Evolutionary conservation across 2,888 invertebrate genomes (phyloP), one percentile per base, ranked within the genome.

Genomic region (Asteroscopus sphinx): DNA sequence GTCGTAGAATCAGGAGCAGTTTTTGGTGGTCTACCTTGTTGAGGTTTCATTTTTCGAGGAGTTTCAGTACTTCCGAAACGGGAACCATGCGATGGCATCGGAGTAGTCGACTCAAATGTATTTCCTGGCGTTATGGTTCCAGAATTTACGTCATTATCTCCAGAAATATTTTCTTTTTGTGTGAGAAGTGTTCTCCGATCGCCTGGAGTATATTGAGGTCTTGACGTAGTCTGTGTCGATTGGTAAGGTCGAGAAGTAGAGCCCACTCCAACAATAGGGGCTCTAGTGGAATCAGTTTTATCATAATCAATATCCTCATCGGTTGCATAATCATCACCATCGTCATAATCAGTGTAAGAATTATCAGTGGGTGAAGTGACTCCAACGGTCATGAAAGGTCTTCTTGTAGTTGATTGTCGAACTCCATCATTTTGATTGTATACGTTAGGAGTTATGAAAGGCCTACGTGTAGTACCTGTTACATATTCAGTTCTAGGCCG

Each of bases 91-190:
- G 68, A 51, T 46, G 79, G 65, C 37, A 70, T 60, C 5, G 74
- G 71, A 26, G 81, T 80, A 12, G 79, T 78, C 9, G 73, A 59
- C 0, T 41, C 44, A 15, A 47, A 46, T 0, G 8, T 17, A 47
- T 55, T 58, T n/a, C 26, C 54, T 39, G 54, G 48, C 8, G 47
- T 56, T 0, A 15, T 0, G 3, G 45, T 37, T 0, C 21, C 46
- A 9, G 68, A 56, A 17, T 39, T 7, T 21, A 32, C 39, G 0
- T 2, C 33, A 8, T 1, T 39, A 0, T 16, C 17, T n/a, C n/a
- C 45, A 0, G 56, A 58, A 16, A 6, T 16, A 7, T 17, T 13
- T 11, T 2, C 58, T 42, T 61, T 60, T 57, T 63, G 53, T n/a
- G 9, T 47, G 3, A 48, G 0, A 2, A 9, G 35, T 1, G 8